These are phyloP conservation scores for Crotophaga sulcirostris DNA, from an alignment of 2,113 vertebrate species.

Conservation along the genomic window DNA sequence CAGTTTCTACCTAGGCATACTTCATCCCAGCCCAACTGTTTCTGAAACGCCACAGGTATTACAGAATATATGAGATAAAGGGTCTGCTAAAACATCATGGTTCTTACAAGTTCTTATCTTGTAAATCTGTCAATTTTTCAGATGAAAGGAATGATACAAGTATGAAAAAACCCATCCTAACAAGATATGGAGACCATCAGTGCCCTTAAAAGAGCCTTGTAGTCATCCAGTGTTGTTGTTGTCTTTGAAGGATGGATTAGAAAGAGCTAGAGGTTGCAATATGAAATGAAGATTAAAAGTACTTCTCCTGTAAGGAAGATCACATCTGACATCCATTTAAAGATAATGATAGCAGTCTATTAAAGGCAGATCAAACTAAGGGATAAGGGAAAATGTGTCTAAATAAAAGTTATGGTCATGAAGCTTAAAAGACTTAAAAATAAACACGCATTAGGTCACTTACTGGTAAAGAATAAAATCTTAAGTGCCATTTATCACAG, in stretches of 20 bases:
- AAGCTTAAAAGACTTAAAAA: conserved; percentile 10
- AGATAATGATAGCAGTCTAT: conserved; percentile 23
- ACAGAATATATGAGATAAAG: neutral
- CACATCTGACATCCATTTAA: conserved; percentile 50
- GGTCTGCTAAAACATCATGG: conserved; percentile 11
- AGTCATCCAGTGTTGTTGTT: conserved; percentile 38
- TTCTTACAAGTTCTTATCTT: neutral
- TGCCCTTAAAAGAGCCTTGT: neutral
- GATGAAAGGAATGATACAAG: neutral
- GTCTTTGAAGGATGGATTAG: conserved; percentile 41
- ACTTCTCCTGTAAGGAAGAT: neutral
- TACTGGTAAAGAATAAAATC: neutral
- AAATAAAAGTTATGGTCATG: conserved; percentile 22
- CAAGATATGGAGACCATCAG: conserved; percentile 18
- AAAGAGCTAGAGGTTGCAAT: neutral
- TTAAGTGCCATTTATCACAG: neutral
- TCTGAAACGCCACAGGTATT: conserved; percentile 30
- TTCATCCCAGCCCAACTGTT: conserved; percentile 28
- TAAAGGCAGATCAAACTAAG: conserved; percentile 12
- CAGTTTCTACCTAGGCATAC: neutral
- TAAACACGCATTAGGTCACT: neutral
- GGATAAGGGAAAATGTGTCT: neutral
- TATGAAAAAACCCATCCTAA: conserved; percentile 1
- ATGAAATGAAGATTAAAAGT: conserved; percentile 57
- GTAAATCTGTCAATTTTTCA: conserved; percentile 4